Evolutionary conservation across 2,888 invertebrate species (phyloP).

Genomic region (Chirona hameri): DNA sequence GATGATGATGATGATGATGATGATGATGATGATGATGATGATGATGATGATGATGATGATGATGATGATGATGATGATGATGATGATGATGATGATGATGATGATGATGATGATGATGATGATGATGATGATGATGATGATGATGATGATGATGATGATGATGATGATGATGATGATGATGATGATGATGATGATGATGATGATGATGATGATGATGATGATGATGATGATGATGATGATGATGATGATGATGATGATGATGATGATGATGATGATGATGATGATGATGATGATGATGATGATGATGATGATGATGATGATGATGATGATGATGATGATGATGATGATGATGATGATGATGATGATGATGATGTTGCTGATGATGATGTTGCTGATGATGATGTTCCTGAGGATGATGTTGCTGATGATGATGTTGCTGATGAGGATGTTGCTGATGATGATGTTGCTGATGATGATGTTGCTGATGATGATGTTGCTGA

Average conservation of each 20-base stretch:
- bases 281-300: background rate
- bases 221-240: slow-evolving; percentile 25
- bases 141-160: slow-evolving; percentile 22
- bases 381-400: no score
- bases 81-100: slow-evolving; percentile 22
- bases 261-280: slow-evolving; percentile 12
- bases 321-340: background rate
- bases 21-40: slow-evolving; percentile 22
- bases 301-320: slow-evolving; percentile 1
- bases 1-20: slow-evolving; percentile 27
- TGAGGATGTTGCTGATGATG: no score
- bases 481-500: no score
- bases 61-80: slow-evolving; percentile 22
- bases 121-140: slow-evolving; percentile 22
- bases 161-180: slow-evolving; percentile 22
- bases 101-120: slow-evolving; percentile 22
- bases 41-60: slow-evolving; percentile 22
- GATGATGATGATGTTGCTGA: no score
- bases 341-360: slow-evolving; percentile 2
- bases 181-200: slow-evolving; percentile 22
- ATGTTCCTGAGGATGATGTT: no score
- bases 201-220: slow-evolving; percentile 22
- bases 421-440: no score
- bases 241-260: slow-evolving; percentile 23
- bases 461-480: no score